phyloP scores from a whole-genome alignment of 1,140 invertebrate species.

The Plodia interpunctella region DNA sequence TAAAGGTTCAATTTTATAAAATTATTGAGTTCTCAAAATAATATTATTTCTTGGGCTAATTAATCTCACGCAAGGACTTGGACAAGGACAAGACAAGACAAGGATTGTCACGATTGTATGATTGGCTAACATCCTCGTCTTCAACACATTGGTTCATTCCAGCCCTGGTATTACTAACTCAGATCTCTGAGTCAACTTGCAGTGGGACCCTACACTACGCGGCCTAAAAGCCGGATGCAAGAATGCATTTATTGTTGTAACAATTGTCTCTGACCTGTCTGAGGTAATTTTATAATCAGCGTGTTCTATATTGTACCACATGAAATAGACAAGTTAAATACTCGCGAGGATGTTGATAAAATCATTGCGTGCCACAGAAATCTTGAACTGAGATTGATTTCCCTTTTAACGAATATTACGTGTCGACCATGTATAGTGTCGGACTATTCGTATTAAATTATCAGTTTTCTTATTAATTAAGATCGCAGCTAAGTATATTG shows the following conservation, averaged over 20 bases:
- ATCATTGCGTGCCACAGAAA: background rate
- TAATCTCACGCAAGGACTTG: no score
- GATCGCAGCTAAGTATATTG: no score
- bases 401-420: background rate
- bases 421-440: no score
- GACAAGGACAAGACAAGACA: no score
- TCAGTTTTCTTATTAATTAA: no score
- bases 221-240: conserved; percentile 2
- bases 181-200: background rate
- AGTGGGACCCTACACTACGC: background rate
- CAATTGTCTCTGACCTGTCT: background rate
- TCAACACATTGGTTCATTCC: no score
- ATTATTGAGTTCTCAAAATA: no score
- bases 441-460: no score
- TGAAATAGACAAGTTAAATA: conserved; percentile 4
- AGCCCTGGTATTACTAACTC: background rate
- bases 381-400: background rate
- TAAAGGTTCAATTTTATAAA: no score
- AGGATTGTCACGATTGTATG: no score
- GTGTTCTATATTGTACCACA: background rate
- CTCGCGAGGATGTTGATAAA: background rate
- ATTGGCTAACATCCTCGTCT: no score
- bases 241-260: background rate
- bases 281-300: conserved; percentile 6
- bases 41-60: no score